A percentile compares a stretch with the other conserved stretches of the same genome.
phyloP scores from a whole-genome alignment of 2,888 invertebrate genomes.

The Drymonia ruficornis region DNA sequence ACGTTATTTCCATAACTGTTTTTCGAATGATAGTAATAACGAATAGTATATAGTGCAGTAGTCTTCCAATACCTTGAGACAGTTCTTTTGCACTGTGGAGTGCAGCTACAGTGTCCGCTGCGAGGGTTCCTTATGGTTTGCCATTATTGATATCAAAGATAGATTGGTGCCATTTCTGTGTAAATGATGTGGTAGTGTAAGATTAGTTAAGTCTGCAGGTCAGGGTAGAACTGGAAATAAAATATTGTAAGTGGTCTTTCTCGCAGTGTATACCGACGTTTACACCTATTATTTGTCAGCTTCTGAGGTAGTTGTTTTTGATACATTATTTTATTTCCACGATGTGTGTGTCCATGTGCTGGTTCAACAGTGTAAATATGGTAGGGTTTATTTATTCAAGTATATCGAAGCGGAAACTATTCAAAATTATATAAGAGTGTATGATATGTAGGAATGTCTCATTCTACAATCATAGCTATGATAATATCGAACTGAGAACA shows the following conservation, averaged over 20 bases:
- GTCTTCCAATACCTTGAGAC: constrained; percentile 83
- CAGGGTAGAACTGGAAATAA: constrained; percentile 82
- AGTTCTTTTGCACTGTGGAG: constrained; percentile 55
- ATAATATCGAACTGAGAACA: constrained; percentile 71
- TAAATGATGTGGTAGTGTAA: constrained; percentile 82
- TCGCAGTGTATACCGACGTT: constrained; percentile 65
- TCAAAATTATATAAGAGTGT: constrained; percentile 58
- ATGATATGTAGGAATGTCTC: constrained; percentile 63
- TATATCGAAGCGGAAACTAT: constrained; percentile 61
- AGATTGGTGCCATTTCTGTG: constrained; percentile 84
- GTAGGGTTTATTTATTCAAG: constrained; percentile 80
- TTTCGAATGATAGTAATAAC: constrained; percentile 73
- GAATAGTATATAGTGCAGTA: constrained; percentile 81
- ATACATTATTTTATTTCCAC: constrained; percentile 78
- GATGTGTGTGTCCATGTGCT: constrained; percentile 82
- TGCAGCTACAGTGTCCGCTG: constrained; percentile 68
- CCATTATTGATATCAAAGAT: constrained; percentile 85
- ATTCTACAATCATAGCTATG: constrained; percentile 57
- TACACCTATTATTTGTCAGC: constrained; percentile 61
- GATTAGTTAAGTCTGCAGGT: constrained; percentile 83
- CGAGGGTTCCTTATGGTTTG: constrained; percentile 83
- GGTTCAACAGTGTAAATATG: constrained; percentile 80
- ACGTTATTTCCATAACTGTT: constrained; percentile 62
- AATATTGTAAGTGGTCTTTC: constrained; percentile 72
- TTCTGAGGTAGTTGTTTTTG: constrained; percentile 65